Evolutionary conservation across 2,797 vertebrate genomes (phyloP).

Genomic region (Ctenosaura bakeri): DNA sequence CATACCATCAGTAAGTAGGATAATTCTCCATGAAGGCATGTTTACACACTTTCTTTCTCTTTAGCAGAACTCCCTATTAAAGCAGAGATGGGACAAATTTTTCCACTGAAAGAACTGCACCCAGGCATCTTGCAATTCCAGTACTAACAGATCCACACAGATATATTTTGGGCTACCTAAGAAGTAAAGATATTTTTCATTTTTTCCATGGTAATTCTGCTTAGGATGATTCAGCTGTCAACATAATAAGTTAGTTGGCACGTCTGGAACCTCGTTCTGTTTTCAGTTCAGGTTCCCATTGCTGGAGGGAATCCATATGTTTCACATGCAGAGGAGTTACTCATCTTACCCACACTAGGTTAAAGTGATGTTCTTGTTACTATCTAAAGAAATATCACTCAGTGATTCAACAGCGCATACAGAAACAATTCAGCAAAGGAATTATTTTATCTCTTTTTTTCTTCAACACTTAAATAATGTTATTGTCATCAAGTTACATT

Average conservation of each 20-base stretch:
- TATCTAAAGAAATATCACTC: constrained; percentile 25
- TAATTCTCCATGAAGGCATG: background rate
- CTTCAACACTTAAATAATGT: constrained; percentile 13
- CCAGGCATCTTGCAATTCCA: background rate
- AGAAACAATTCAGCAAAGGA: constrained; percentile 39
- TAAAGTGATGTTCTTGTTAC: background rate
- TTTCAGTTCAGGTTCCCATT: constrained; percentile 41
- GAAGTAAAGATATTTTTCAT: constrained; percentile 37
- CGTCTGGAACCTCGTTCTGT: constrained; percentile 46
- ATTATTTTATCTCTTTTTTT: constrained; percentile 20
- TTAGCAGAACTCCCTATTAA: background rate
- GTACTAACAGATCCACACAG: background rate
- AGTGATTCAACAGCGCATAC: background rate
- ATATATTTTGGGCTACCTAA: background rate
- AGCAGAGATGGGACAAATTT: background rate
- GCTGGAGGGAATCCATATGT: constrained; percentile 35
- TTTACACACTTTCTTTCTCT: background rate
- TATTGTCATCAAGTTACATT: constrained; percentile 40
- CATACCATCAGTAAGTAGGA: background rate
- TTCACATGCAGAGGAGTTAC: background rate
- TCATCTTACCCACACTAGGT: background rate
- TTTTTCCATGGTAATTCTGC: constrained; percentile 39
- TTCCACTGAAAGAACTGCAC: background rate
- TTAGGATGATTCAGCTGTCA: constrained; percentile 11
- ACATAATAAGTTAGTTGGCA: background rate